These are phyloP conservation scores for Cassiopea andromeda DNA, from an alignment of 30 jellyfish, hydroid and myxozoan genomes.

Conservation along the genomic window DNA sequence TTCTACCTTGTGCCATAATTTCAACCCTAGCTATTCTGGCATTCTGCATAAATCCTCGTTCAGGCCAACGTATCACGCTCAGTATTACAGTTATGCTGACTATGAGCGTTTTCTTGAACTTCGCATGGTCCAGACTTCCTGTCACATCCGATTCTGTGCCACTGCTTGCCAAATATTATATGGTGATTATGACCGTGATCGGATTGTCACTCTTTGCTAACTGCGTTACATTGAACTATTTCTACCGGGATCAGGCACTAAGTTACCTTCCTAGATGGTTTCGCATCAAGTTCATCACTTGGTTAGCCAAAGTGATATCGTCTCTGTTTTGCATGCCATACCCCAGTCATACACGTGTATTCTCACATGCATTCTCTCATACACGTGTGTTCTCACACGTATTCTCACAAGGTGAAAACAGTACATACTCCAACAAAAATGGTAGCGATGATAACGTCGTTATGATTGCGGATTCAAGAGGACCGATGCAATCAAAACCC, in stretches of 20 bases:
- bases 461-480: constrained; percentile 46
- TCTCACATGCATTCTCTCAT: not conserved
- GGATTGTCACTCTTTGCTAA: constrained; percentile 84
- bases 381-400: not conserved
- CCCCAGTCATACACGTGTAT: constrained; percentile 4
- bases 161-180: constrained; percentile 75
- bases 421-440: constrained; percentile 21
- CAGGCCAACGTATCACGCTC: constrained; percentile 79
- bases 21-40: constrained; percentile 78
- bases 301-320: constrained; percentile 68
- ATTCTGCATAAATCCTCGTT: constrained; percentile 72
- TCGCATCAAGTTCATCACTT: constrained; percentile 63
- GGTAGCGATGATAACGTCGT: constrained; percentile 57
- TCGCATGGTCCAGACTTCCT: constrained; percentile 84
- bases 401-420: constrained; percentile 3
- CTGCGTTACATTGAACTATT: constrained; percentile 75
- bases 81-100: constrained; percentile 84
- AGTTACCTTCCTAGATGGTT: constrained; percentile 64
- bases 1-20: constrained; percentile 73
- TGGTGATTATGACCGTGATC: constrained; percentile 77
- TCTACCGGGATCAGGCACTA: constrained; percentile 82
- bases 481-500: constrained; percentile 27
- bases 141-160: constrained; percentile 85
- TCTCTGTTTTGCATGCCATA: constrained; percentile 73
- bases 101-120: constrained; percentile 77